Conservation (phyloP, 2,888 invertebrate genomes). For the Dynastes maya region DNA sequence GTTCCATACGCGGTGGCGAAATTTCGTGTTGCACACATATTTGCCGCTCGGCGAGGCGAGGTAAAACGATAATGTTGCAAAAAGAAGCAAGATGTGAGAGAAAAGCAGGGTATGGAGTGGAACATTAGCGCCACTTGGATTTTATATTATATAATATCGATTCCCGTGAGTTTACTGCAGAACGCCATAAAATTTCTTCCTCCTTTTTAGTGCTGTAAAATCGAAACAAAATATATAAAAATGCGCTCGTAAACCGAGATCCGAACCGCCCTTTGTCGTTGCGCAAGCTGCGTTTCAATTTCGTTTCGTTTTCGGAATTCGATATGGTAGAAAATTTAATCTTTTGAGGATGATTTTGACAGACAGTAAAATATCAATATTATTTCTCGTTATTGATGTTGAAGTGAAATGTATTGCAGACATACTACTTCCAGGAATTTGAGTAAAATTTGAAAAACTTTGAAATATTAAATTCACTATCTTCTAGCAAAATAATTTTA, state of each 20-base stretch:
- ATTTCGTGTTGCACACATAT: slow-evolving; percentile 30
- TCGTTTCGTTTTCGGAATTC: neutral
- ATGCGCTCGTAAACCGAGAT: slow-evolving; percentile 15
- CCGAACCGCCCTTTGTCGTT: slow-evolving; percentile 29
- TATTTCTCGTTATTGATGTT: neutral
- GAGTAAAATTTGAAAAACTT: neutral
- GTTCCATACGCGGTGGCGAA: slow-evolving; percentile 3
- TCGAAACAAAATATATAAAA: slow-evolving; percentile 40
- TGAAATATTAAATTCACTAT: no score
- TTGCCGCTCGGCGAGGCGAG: slow-evolving; percentile 25
- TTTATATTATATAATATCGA: slow-evolving; percentile 46
- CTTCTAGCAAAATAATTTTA: no score
- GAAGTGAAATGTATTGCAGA: no score
- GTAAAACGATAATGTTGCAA: slow-evolving; percentile 32
- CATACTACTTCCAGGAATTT: neutral
- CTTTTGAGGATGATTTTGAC: slow-evolving; percentile 15
- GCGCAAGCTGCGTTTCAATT: slow-evolving; percentile 14
- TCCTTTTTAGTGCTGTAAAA: slow-evolving; percentile 28
- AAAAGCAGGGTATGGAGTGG: neutral
- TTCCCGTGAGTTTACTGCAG: slow-evolving; percentile 31
- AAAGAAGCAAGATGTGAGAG: slow-evolving; percentile 6
- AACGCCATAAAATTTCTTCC: slow-evolving; percentile 34
- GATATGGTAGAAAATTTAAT: slow-evolving; percentile 13
- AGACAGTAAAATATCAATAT: slow-evolving; percentile 2
- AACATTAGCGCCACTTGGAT: slow-evolving; percentile 41